These are phyloP conservation scores for Parambassis ranga DNA, from an alignment of 2,797 vertebrate species.

Conservation along the genomic window DNA sequence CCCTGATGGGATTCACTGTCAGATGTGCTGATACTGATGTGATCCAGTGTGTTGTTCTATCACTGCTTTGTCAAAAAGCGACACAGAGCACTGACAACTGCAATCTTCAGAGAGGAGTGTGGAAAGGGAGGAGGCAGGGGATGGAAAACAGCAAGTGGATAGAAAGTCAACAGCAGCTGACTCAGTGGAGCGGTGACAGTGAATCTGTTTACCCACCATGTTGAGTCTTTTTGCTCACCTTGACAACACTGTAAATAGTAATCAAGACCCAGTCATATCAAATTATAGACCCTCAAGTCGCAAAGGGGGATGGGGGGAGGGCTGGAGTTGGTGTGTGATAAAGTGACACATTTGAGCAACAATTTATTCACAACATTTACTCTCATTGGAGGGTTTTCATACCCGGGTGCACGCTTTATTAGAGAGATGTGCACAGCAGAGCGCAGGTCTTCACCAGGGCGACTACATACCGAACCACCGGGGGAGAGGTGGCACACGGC, in stretches of 20 bases:
- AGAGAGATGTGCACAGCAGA: constrained; percentile 3
- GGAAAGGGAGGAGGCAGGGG: not conserved
- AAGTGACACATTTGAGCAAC: constrained; percentile 34
- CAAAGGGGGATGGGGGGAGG: not conserved
- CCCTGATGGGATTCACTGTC: constrained; percentile 32
- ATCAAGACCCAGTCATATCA: constrained; percentile 57
- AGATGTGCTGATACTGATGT: too few species aligned
- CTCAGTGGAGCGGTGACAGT: constrained; percentile 37
- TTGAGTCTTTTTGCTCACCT: constrained; percentile 45
- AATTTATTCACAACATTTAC: constrained; percentile 44
- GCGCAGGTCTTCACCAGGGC: constrained; percentile 1
- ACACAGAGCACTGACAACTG: constrained; percentile 23
- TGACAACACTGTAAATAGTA: constrained; percentile 64
- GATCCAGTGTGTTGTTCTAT: constrained; percentile 35
- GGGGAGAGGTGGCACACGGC: constrained; percentile 6
- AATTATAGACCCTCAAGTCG: constrained; percentile 49
- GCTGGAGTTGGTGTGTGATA: constrained; percentile 6
- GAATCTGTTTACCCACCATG: constrained; percentile 54
- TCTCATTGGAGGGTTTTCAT: constrained; percentile 28
- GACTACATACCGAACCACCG: not conserved
- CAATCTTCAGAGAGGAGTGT: constrained; percentile 23
- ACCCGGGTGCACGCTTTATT: constrained; percentile 29
- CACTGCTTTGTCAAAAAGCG: constrained; percentile 16
- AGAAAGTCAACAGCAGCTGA: constrained; percentile 50
- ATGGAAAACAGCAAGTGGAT: constrained; percentile 17